Percentiles rank a stretch among this genome's conserved stretches.
Conservation (phyloP, 2,797 vertebrate genomes). For the Pantherophis alleghaniensis region DNA sequence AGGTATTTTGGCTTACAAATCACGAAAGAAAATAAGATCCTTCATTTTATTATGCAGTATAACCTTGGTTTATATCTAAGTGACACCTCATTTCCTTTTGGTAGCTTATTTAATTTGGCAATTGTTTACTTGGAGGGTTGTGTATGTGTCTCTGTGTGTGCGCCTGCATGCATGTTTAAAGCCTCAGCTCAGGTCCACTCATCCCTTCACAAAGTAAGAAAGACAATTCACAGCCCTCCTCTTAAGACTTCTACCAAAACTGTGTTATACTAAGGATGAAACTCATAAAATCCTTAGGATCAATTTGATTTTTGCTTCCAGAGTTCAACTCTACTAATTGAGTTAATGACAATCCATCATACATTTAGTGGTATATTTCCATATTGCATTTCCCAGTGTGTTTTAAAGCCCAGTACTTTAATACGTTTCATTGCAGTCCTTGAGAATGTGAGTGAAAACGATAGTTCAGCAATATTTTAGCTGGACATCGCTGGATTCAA, state of each 20-base stretch:
- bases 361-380: constrained; percentile 16
- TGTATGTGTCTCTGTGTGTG: not conserved
- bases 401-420: constrained; percentile 24
- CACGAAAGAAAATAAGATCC: constrained; percentile 37
- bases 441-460: constrained; percentile 40
- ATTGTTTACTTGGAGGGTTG: constrained; percentile 39
- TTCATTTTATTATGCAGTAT: constrained; percentile 53
- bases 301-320: constrained; percentile 32
- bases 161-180: not conserved
- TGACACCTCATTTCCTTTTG: constrained; percentile 35
- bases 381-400: constrained; percentile 8
- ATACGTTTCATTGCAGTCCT: constrained; percentile 17
- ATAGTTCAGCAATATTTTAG: constrained; percentile 48
- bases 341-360: constrained; percentile 8
- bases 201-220: constrained; percentile 40
- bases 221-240: constrained; percentile 22
- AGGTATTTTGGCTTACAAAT: constrained; percentile 2
- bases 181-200: constrained; percentile 35
- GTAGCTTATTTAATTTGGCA: constrained; percentile 27
- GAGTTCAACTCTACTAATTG: constrained; percentile 38
- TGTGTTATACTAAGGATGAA: not conserved
- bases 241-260: constrained; percentile 40
- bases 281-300: constrained; percentile 47
- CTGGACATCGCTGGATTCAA: constrained; percentile 37
- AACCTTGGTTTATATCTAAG: constrained; percentile 41